Evolutionary conservation across 2,113 vertebrate genomes (phyloP), one percentile per base, ranked within the genome.

Genomic region (Oreocharis arfaki): DNA sequence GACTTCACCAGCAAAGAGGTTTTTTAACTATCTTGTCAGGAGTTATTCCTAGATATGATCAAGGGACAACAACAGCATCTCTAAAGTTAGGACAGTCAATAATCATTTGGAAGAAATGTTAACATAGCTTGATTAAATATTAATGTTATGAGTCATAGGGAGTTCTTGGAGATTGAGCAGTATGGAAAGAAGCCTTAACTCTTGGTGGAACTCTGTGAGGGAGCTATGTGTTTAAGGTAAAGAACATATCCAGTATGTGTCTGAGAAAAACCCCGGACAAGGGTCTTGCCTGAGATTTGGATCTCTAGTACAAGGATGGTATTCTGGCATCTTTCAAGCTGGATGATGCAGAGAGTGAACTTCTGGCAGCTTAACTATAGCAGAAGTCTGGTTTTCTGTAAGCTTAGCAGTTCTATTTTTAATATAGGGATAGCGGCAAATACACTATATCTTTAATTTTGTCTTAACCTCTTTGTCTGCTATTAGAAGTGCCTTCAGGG

Each of bases 71-170:
- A 92, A 19, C 55, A 79, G 24, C 53, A 59, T 63, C 64, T 92
- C 68, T 74, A 42, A 81, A 92, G 92, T 88, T 95, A 86, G 68
- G 94, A 88, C 20, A 92, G 67, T 88, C 90, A 95, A 90, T 93
- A 95, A 91, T 44, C 3, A 87, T 93, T 87, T 71, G 77, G 53
- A 96, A 89, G 69, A 87, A 91, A 91, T 85, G 74, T 90, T 96
- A 96, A 94, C 53, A 85, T 44, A 84, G 16, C 50, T 89, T 89
- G 52, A 87, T 95, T 81, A 95, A 95, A 94, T 89, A 93, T 90
- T 90, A 88, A 96, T 75, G 47, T 81, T 89, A 56, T 95, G 93
- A 95, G 68, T 94, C 93, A 95, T 44, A 75, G 64, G 32, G 60
- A 92, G 33, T 87, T 93, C 84, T 91, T 92, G 80, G 84, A 81